Conservation (phyloP, 2,888 invertebrate species). For the Drosophila mayaguana region DNA sequence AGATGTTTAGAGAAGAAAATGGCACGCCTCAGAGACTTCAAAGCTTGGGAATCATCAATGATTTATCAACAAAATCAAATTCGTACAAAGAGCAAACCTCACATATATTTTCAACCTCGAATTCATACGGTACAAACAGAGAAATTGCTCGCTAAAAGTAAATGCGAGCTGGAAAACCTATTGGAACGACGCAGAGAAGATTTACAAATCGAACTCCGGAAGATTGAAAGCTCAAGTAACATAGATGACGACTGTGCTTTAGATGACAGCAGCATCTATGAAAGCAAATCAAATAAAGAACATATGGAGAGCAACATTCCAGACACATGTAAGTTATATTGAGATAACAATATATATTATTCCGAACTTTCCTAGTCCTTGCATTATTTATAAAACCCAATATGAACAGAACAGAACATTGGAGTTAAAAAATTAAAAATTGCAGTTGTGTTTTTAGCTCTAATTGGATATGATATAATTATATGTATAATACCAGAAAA, state of each 20-base stretch:
- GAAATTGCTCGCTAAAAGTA: conserved; percentile 88
- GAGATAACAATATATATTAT: background rate
- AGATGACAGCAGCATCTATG: conserved; percentile 44
- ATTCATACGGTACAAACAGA: conserved; percentile 90
- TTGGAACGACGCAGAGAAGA: conserved; percentile 52
- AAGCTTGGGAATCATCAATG: conserved; percentile 93
- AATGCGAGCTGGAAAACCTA: conserved; percentile 72
- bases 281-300: conserved; percentile 28
- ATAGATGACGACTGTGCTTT: conserved; percentile 56
- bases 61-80: conserved; percentile 92
- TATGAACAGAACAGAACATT: too few relatives aligned
- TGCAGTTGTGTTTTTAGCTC: too few relatives aligned
- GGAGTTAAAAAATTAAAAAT: too few relatives aligned
- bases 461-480: too few relatives aligned
- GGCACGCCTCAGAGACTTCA: conserved; percentile 94
- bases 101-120: conserved; percentile 95
- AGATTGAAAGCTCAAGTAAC: conserved; percentile 50
- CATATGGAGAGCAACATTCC: conserved; percentile 21
- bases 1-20: conserved; percentile 95
- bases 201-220: conserved; percentile 51
- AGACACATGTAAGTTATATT: conserved; percentile 22
- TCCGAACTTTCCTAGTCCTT: background rate
- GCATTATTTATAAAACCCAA: background rate
- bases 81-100: conserved; percentile 93
- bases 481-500: background rate